Base-by-base conservation (phyloP, 2,888 invertebrate genomes). In the Junonia oenone region DNA sequence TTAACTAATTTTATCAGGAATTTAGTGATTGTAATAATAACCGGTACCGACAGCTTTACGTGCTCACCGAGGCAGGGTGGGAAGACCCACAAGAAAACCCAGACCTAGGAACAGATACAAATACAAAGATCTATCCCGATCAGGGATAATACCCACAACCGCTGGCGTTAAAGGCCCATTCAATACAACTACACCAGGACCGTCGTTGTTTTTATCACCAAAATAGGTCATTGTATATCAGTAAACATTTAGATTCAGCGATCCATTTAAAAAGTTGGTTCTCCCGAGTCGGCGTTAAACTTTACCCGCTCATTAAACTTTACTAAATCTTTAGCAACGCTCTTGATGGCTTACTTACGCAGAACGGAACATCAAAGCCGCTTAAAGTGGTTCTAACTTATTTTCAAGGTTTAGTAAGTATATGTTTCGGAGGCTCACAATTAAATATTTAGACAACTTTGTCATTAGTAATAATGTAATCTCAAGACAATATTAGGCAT, bases 261-360 rank as follows among this genome's bases (percentile, higher is more conserved):
- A 59, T 55, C 50, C 47, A 40, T 46, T 37, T 51, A 61, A 67
- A 63, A 64, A 62, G 48, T 54, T 51, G 43, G 38, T 57, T 35
- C 26, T 51, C 27, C 26, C 53, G 45, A 55, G 55, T 56, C 46
- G 48, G 45, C 53, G 56, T 38, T 51, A 37, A 65, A 66, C 61
- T 67, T 65, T 59, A 66, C 57, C 56, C 62, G 49, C 65, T 65
- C 62, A 67, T 67, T 69, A 66, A 68, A 69, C 62, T 67, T 63
- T 55, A 55, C 58, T 61, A 59, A 67, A 68, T 66, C 66, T 65
- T 55, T 54, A 48, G 59, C 58, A 62, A 61, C 61, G 61, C 64
- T 64, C 65, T 66, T 68, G 65, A 68, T 62, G 54, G 63, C 65
- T 66, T 63, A 64, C 63, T 64, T 63, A 64, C 62, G 63, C 65